Conservation (phyloP, 37 sponge, comb jelly and placozoan species). For the Cliona cf. orientalis region DNA sequence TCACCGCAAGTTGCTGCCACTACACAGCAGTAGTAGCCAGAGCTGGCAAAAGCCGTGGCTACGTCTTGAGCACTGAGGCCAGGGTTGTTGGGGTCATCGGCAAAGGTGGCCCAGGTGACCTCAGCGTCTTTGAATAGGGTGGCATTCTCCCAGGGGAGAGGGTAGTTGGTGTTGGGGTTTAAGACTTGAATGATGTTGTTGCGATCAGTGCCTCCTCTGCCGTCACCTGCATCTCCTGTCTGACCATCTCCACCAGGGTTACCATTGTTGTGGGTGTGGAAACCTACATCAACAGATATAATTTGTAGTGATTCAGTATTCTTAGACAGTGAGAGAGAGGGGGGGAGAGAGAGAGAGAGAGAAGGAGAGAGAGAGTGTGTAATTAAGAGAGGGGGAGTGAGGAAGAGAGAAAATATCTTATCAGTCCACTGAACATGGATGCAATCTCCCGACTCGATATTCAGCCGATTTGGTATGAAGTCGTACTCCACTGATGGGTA, state of each 20-base stretch:
- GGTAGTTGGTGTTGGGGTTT: constrained; percentile 83
- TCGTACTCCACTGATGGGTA: constrained; percentile 99
- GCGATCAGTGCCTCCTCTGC: constrained; percentile 95
- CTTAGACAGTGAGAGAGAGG: no score
- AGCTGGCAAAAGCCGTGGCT: constrained; percentile 70
- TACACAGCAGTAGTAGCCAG: constrained; percentile 84
- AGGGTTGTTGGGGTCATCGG: neutral
- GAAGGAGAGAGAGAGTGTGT: no score
- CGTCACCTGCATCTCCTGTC: constrained; percentile 99
- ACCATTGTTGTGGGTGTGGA: constrained; percentile 98
- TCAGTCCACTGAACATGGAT: constrained; percentile 98
- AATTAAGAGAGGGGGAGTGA: no score
- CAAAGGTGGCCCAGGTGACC: constrained; percentile 53
- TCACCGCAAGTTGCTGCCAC: constrained; percentile 7
- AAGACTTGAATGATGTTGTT: constrained; percentile 83
- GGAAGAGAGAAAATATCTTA: no score
- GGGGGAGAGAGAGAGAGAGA: no score
- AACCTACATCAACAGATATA: constrained; percentile 57
- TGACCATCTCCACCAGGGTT: constrained; percentile 96
- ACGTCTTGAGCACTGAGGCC: constrained; percentile 35
- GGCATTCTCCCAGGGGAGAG: constrained; percentile 79
- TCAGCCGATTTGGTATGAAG: constrained; percentile 92
- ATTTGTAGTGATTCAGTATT: neutral
- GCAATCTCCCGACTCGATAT: constrained; percentile 45
- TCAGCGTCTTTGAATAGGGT: constrained; percentile 77